Base-by-base conservation (phyloP, 2,113 vertebrate species). In the Caranx melampygus region DNA sequence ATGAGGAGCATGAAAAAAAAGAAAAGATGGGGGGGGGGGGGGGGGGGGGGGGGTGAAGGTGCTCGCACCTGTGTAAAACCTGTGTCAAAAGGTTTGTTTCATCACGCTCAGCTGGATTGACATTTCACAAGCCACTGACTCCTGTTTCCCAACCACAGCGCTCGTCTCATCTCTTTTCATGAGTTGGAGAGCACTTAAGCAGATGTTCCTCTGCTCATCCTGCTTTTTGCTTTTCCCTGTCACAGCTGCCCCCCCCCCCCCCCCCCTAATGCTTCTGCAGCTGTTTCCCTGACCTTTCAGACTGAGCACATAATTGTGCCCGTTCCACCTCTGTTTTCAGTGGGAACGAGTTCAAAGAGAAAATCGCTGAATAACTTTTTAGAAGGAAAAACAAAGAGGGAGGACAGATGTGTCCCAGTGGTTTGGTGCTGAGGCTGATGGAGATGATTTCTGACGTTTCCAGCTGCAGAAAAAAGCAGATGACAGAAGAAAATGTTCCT, bases 191-290 rank as follows among this genome's bases (percentile, higher is more conserved):
- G 76, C 79, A 83, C 84, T 82, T 84, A 63, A 69, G 75, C 83
- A 92, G 78, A 89, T 91, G 90, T 87, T 89, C 58, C 14, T 26
- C 71, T 8, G 42, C 74, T 26, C 72, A 81, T 55, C 10, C 58
- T 70, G 37, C 83, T 73, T 82, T 47, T 82, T 47, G 44, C 68
- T 72, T 65, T 78, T 55, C 12, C 12, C 62, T 59, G 58, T 89
- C 72, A 67, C 81, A 86, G 59, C 78, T 85, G 85, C 51, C 35
- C 78, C 11, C 26, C 26, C 26, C 26, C 26, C 26, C 26, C 11
- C 26, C 26, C 26, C 26, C 26, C 26, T 1, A 1, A n/a, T 61
- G 76, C 62, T 33, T 70, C 64, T 54, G 71, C 88, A 89, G 84
- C 79, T 80, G 75, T 83, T 84, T 77, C 60, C 52, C 55, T 52